These are phyloP conservation scores for Sapajus apella DNA, from an alignment of 2,113 vertebrate genomes.

Conservation along the genomic window DNA sequence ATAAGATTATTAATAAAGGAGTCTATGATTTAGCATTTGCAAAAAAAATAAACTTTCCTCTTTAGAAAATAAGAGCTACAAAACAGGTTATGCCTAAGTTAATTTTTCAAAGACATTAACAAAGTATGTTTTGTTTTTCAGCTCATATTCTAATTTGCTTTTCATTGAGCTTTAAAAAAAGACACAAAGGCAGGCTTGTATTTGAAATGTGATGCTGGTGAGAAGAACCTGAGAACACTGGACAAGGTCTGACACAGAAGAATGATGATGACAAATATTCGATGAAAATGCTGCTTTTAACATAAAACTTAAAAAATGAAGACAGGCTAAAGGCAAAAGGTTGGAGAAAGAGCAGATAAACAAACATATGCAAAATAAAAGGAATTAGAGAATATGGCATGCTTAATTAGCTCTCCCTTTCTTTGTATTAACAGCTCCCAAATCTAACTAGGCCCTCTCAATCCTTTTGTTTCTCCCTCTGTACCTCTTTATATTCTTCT, in stretches of 20 bases:
- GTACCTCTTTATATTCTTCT: not conserved
- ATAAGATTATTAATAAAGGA: constrained; percentile 15
- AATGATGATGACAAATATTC: constrained; percentile 13
- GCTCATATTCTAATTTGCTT: constrained; percentile 11
- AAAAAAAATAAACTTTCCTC: constrained; percentile 35
- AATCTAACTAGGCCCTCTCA: not conserved
- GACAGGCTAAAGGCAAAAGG: not conserved
- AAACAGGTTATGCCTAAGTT: not conserved
- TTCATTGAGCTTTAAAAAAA: constrained; percentile 11
- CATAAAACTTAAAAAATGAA: constrained; percentile 38
- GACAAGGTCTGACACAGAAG: not conserved
- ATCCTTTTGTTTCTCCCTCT: not conserved
- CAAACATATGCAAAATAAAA: constrained; percentile 2
- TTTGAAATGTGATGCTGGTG: not conserved
- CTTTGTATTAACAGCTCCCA: not conserved
- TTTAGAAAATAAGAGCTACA: constrained; percentile 26
- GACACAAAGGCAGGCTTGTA: not conserved
- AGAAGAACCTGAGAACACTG: constrained; percentile 10
- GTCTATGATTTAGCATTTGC: not conserved
- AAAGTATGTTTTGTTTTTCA: not conserved
- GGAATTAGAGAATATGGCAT: not conserved
- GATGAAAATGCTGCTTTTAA: constrained; percentile 5
- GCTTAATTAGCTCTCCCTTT: not conserved
- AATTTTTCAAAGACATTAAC: constrained; percentile 26
- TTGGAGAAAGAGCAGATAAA: constrained; percentile 24